Conservation (phyloP, 2,888 invertebrate genomes). For the Xestia xanthographa region DNA sequence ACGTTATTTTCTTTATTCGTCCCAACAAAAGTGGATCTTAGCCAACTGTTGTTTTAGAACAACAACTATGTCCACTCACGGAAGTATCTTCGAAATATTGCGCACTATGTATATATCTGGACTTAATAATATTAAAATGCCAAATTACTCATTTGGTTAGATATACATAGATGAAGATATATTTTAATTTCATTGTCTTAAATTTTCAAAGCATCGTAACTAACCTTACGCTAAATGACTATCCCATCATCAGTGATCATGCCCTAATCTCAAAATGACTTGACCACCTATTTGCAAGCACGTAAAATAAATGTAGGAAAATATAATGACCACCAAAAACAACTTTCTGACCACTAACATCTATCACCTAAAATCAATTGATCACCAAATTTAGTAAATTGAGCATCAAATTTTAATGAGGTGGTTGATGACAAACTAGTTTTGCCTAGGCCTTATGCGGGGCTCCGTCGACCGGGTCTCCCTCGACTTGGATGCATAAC, state of each 20-base stretch:
- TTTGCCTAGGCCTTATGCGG: too few relatives aligned
- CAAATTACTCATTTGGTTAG: neutral
- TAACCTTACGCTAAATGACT: neutral
- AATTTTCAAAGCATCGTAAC: neutral
- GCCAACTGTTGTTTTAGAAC: slow-evolving; percentile 40
- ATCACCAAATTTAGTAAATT: too few relatives aligned
- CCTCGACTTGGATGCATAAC: too few relatives aligned
- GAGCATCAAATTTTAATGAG: too few relatives aligned
- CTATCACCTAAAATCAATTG: too few relatives aligned
- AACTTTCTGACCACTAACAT: too few relatives aligned
- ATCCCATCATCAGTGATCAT: too few relatives aligned
- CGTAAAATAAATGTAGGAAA: neutral
- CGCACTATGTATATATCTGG: neutral
- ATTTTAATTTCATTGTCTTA: neutral
- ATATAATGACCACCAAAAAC: too few relatives aligned
- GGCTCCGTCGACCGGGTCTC: too few relatives aligned
- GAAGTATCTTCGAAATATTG: slow-evolving; percentile 21
- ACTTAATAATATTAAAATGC: too few relatives aligned
- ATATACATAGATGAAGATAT: neutral
- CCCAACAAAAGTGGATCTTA: slow-evolving; percentile 32
- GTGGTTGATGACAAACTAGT: too few relatives aligned
- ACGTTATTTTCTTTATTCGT: slow-evolving; percentile 10
- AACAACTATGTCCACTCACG: slow-evolving; percentile 19
- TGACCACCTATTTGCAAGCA: neutral
- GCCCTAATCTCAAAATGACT: neutral